These are phyloP conservation scores for Pilophorus perplexus DNA, from an alignment of 2,888 invertebrate species.

Conservation along the genomic window DNA sequence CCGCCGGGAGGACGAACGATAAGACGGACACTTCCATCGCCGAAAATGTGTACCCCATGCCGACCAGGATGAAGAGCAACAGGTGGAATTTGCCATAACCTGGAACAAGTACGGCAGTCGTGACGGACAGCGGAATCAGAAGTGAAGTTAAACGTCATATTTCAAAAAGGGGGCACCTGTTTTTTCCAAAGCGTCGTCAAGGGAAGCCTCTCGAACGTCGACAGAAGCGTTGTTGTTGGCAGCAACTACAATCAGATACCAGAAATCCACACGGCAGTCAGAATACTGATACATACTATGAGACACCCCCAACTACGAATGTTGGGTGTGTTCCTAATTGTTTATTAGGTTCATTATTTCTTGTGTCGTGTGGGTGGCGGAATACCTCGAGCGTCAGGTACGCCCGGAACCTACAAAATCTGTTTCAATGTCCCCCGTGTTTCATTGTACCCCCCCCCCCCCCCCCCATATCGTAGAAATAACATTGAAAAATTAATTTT, in stretches of 20 bases:
- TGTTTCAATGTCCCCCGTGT: too few species aligned
- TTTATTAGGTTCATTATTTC: too few species aligned
- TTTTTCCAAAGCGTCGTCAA: constrained; percentile 31
- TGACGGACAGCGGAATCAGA: background rate
- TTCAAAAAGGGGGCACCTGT: constrained; percentile 2
- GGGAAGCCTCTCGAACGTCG: constrained; percentile 24
- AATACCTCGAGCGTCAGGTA: background rate
- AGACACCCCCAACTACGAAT: too few species aligned
- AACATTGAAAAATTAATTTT: too few species aligned
- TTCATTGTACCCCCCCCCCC: too few species aligned
- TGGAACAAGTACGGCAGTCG: constrained; percentile 51
- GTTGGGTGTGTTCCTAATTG: too few species aligned
- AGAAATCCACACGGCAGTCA: too few species aligned
- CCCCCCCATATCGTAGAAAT: too few species aligned
- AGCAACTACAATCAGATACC: too few species aligned
- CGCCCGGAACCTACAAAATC: background rate
- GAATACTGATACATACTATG: too few species aligned
- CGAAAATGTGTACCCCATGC: constrained; percentile 78
- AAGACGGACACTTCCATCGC: constrained; percentile 77
- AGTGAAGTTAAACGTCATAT: background rate
- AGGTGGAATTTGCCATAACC: constrained; percentile 83
- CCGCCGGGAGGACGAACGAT: constrained; percentile 79
- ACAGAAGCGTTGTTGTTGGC: background rate
- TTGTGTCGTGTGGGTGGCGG: too few species aligned
- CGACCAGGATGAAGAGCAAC: constrained; percentile 69